Conservation (phyloP, 2,888 invertebrate species). For the Rugalucina vietnamica region DNA sequence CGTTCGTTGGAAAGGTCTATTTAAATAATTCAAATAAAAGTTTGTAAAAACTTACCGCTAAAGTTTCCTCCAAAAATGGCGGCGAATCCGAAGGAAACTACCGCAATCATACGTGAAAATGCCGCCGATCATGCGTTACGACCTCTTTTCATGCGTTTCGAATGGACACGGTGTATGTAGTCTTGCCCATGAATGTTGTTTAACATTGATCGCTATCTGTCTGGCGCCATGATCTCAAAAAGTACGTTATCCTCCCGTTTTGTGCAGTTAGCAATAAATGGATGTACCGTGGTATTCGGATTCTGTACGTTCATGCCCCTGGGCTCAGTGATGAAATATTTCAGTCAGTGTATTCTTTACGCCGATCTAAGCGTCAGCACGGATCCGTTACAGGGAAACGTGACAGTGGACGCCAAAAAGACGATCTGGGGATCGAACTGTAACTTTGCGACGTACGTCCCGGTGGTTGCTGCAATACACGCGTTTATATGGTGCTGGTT, state of each 20-base stretch:
- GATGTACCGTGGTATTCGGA: conserved; percentile 43
- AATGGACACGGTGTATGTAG: too few species aligned
- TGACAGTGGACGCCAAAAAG: conserved; percentile 35
- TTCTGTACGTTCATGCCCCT: conserved; percentile 58
- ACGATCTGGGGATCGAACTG: conserved; percentile 55
- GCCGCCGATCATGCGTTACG: too few species aligned
- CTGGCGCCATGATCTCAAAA: conserved; percentile 4
- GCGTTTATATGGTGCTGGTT: conserved; percentile 67
- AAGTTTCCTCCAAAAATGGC: too few species aligned
- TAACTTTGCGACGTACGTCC: conserved; percentile 44
- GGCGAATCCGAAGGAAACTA: too few species aligned
- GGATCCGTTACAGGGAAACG: conserved; percentile 1
- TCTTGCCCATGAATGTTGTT: too few species aligned
- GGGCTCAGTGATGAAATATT: conserved; percentile 44
- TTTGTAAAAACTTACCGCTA: too few species aligned
- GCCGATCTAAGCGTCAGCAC: conserved; percentile 29
- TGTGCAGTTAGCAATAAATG: conserved; percentile 44
- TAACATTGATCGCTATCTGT: too few species aligned
- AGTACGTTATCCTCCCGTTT: conserved; percentile 35
- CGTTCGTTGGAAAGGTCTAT: too few species aligned
- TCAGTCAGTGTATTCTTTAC: conserved; percentile 54
- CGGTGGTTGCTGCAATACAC: conserved; percentile 52
- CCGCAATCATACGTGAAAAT: too few species aligned
- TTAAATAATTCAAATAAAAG: too few species aligned
- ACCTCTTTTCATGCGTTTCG: too few species aligned